Evolutionary conservation across 2,113 vertebrate genomes (phyloP).

Genomic region (Poecile atricapillus): DNA sequence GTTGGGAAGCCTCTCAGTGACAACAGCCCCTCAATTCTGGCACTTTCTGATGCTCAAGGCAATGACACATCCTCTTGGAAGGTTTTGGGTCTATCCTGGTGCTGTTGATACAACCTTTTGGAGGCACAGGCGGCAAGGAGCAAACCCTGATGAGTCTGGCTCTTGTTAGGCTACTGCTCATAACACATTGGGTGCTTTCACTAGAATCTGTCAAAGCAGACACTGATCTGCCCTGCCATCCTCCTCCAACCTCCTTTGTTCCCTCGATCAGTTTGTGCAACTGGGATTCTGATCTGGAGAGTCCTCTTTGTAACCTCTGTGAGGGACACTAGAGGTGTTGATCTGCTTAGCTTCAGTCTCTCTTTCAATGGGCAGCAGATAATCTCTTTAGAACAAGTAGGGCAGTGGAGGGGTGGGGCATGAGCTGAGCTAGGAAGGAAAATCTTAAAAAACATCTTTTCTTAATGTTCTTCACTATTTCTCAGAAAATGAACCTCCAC

Average conservation of each 20-base stretch:
- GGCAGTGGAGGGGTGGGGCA: constrained; percentile 21
- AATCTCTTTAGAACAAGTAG: constrained; percentile 82
- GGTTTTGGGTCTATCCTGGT: background rate
- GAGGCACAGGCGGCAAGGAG: background rate
- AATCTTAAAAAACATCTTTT: background rate
- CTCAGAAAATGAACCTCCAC: background rate
- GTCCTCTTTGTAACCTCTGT: constrained; percentile 63
- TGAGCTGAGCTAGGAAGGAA: background rate
- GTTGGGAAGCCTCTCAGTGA: background rate
- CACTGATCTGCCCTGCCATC: background rate
- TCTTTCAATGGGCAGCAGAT: constrained; percentile 71
- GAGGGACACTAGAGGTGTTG: constrained; percentile 64
- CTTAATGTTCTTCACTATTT: background rate
- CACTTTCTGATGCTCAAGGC: background rate
- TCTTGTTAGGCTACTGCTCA: background rate
- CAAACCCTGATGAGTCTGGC: background rate
- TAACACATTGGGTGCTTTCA: background rate
- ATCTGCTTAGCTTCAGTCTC: constrained; percentile 87
- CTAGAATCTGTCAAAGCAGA: background rate
- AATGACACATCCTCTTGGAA: background rate
- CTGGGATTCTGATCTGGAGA: constrained; percentile 9
- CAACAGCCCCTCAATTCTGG: background rate
- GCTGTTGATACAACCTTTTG: background rate
- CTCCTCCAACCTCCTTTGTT: background rate
- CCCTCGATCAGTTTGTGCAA: background rate